Percentiles rank a stretch among this genome's conserved stretches.
These are phyloP conservation scores for Perdix hodgsoniae DNA, from an alignment of 2,797 vertebrate species.

Conservation along the genomic window DNA sequence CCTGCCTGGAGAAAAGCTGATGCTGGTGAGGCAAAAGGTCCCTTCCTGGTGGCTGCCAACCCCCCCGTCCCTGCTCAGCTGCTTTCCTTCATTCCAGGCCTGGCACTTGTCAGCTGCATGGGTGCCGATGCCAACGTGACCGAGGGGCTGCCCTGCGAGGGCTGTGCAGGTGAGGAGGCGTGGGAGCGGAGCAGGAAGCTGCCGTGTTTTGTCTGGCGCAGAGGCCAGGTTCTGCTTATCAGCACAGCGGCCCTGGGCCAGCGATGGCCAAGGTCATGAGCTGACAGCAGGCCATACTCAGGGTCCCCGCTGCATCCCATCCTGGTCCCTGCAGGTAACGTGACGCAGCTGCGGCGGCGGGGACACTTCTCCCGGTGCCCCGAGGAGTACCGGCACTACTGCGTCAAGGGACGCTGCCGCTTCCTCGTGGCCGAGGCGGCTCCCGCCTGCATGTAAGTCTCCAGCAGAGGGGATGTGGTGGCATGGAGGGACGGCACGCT, in stretches of 20 bases:
- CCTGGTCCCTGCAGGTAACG: conserved; percentile 43
- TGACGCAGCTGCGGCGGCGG: conserved; percentile 71
- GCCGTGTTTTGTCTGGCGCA: background rate
- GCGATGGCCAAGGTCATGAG: fast-evolving
- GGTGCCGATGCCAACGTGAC: conserved; percentile 1
- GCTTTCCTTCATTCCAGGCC: background rate
- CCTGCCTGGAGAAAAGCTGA: background rate
- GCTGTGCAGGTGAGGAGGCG: background rate
- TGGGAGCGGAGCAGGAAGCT: fast-evolving
- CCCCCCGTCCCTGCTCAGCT: background rate
- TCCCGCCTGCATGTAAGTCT: conserved; percentile 88
- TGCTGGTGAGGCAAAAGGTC: background rate
- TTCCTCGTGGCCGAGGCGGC: conserved; percentile 85
- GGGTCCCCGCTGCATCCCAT: background rate
- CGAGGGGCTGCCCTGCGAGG: background rate
- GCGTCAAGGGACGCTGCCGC: conserved; percentile 90
- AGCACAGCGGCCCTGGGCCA: fast-evolving
- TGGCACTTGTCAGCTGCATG: background rate
- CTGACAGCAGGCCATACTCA: fast-evolving
- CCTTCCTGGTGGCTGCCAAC: background rate
- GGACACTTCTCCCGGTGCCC: conserved; percentile 91
- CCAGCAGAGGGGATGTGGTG: fast-evolving
- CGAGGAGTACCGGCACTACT: conserved; percentile 85
- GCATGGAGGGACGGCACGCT: fast-evolving
- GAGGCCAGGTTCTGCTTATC: background rate